Base-by-base conservation (phyloP, 2,113 vertebrate genomes). In the Rhea pennata region DNA sequence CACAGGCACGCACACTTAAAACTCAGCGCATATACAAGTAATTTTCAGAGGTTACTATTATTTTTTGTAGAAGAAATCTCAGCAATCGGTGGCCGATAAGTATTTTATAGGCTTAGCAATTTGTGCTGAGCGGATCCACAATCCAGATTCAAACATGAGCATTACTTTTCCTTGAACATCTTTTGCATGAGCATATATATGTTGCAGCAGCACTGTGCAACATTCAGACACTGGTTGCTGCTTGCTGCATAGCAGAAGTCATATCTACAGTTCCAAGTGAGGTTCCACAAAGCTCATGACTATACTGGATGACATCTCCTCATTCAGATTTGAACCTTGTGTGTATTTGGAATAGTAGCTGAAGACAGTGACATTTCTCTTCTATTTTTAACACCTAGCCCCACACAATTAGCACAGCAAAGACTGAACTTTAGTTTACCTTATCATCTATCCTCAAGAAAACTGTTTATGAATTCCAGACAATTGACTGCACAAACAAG, bases 181-280 rank as follows among this genome's bases (percentile, higher is more conserved):
- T 48, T 80, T 72, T 51, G 48, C 70, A 48, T 66, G 61, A 65
- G 27, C 53, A 13, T 29, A 16, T 58, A 5, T 23, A 58, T 14
- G 44, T 66, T 36, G 72, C n/a, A 58, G 61, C 86, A 74, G 51
- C 64, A 40, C 12, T 93, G 81, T 27, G 9, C 15, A n/a, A 82
- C 2, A 6, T 15, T 44, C 56, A 73, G 73, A 46, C 46, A 44
- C 74, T 54, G 21, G 61, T 72, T 75, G 58, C 56, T 69, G 42
- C 72, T 94, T 73, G 74, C 39, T 89, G 70, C 86, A 66, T 21
- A 85, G 51, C 91, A 78, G 40, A 75, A 66, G 58, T 92, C 51
- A 12, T 91, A 76, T 69, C 85, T 90, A 64, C 83, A 86, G 95
- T 91, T 94, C 92, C 89, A 88, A 96, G 73, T 77, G 92, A 87